Evolutionary conservation across 2,888 invertebrate species (phyloP), one percentile per base, ranked within the genome.

Genomic region (Papilio elwesi): DNA sequence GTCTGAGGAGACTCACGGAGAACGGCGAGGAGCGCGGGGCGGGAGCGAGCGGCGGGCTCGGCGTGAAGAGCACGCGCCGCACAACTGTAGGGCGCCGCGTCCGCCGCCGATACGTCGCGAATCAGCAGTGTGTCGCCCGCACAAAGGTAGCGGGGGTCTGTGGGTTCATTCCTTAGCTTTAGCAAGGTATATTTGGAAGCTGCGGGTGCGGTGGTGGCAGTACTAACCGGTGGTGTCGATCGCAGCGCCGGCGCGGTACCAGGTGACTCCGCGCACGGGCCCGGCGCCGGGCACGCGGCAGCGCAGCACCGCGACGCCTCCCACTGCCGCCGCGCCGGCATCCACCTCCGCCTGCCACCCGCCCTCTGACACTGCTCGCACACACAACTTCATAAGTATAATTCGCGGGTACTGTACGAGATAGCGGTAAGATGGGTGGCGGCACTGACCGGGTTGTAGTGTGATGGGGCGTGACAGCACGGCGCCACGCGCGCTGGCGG

Each of bases 381-480:
- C 69, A 51, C 51, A 69, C 52, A 63, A 51, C 12, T 2, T 5
- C 0, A 26, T 26, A 0, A 16, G 12, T 62, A n/a, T 13, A 8
- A 65, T 15, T 13, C 15, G 13, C 51, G 11, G 13, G 15, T n/a
- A 63, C 62, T n/a, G 48, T 26, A 47, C n/a, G n/a, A 13, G 48
- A 47, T 10, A 15, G 13, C 2, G 16, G 16, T 43, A 6, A 55
- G 49, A 12, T 49, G 4, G 43, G 48, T 16, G 12, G 6, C 43
- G 12, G 15, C 49, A 53, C 70, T 55, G n/a, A 97, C 97, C 97
- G 85, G 97, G 96, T 79, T 95, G 94, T 74, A 98, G 95, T 75
- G 95, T 95, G 81, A 97, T 96, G 84, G 96, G 96, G 55, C 97
- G 93, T 80, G 97, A 97, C 78, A 97, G 93, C 76, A 97, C 95